phyloP scores from a whole-genome alignment of 2,888 invertebrate genomes.

The Drosophila histrio region DNA sequence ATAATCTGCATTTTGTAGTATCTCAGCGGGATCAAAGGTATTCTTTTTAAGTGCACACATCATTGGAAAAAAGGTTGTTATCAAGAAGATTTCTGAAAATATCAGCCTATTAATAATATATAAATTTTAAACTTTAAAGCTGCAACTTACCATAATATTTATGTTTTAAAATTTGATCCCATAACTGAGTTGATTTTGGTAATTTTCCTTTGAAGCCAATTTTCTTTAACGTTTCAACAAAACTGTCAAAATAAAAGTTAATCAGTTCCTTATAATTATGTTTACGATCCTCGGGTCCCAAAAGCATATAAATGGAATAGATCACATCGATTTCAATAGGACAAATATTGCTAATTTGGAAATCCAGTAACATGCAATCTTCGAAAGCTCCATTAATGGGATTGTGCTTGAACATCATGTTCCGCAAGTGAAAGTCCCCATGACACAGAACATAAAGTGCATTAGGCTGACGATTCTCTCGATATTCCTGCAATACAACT shows the following conservation, averaged over 20 bases:
- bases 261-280: conserved; percentile 56
- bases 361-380: conserved; percentile 68
- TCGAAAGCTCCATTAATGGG: conserved; percentile 20
- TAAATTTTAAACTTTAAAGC: not conserved
- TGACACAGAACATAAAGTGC: conserved; percentile 57
- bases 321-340: conserved; percentile 67
- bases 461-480: conserved; percentile 37
- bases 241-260: conserved; percentile 51
- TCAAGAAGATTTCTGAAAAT: conserved; percentile 26
- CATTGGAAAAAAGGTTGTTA: conserved; percentile 21
- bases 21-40: not conserved
- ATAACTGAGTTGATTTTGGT: conserved; percentile 63
- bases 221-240: conserved; percentile 44
- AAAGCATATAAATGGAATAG: conserved; percentile 64
- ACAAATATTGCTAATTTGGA: conserved; percentile 60
- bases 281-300: conserved; percentile 49
- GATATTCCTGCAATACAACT: conserved; percentile 33
- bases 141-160: conserved; percentile 61
- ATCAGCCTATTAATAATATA: not conserved
- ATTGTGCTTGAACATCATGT: conserved; percentile 65
- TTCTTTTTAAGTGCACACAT: conserved; percentile 8
- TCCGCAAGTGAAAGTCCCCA: conserved; percentile 70
- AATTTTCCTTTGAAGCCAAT: conserved; percentile 46
- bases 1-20: conserved; percentile 10
- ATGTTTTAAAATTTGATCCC: conserved; percentile 56